Conservation (phyloP, 2,797 vertebrate genomes). For the Dicrostonyx torquatus region DNA sequence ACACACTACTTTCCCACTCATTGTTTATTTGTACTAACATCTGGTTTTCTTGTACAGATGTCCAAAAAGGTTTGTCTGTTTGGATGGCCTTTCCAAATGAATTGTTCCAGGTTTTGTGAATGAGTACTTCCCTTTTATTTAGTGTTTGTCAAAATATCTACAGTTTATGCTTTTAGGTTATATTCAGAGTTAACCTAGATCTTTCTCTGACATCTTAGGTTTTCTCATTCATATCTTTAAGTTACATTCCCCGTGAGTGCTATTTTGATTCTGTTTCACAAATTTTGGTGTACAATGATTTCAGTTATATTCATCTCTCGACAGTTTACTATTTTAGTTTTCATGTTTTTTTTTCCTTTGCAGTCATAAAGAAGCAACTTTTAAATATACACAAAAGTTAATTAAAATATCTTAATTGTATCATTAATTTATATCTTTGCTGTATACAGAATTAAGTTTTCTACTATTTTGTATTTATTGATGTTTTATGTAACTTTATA, state of each 20-base stretch:
- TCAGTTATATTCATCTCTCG: neutral
- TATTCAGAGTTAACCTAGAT: constrained; percentile 22
- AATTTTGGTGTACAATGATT: neutral
- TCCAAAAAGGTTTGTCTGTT: neutral
- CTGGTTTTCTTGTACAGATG: constrained; percentile 20
- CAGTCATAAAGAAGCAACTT: neutral
- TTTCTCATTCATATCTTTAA: constrained; percentile 38
- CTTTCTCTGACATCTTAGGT: constrained; percentile 23
- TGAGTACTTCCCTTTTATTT: neutral
- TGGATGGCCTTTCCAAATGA: constrained; percentile 24
- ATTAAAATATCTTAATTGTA: neutral
- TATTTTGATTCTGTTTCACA: neutral
- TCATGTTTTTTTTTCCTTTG: neutral
- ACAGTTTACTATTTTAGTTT: constrained; percentile 30
- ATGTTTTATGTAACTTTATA: constrained; percentile 31
- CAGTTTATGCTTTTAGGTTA: constrained; percentile 9
- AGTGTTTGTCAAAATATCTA: constrained; percentile 6
- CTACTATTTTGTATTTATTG: constrained; percentile 25
- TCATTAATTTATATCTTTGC: constrained; percentile 10
- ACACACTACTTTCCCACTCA: neutral
- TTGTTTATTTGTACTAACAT: neutral
- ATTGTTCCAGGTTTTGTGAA: neutral
- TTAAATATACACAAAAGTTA: neutral
- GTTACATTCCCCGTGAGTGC: neutral
- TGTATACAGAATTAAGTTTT: neutral